Evolutionary conservation across 2,888 invertebrate genomes (phyloP).

Genomic region (Tenthredo scrophulariae): DNA sequence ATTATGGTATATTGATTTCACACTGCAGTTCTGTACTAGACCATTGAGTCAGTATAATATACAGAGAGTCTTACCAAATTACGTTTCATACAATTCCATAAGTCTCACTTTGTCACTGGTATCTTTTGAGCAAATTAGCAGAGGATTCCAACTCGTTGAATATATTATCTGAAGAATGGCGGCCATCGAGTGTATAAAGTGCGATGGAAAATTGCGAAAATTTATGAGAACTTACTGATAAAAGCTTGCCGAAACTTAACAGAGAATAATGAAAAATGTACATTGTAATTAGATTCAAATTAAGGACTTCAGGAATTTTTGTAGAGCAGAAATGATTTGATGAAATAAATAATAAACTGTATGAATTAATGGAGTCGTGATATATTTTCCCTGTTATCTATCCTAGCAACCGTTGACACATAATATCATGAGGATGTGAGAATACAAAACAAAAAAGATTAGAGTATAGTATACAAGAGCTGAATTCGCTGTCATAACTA

Average conservation of each 20-base stretch:
- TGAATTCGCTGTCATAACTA: not conserved
- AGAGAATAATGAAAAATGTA: not conserved
- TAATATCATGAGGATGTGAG: slow-evolving; percentile 9
- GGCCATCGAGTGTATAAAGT: slow-evolving; percentile 10
- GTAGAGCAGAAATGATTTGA: not conserved
- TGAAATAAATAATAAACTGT: slow-evolving; percentile 17
- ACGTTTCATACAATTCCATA: not conserved
- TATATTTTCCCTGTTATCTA: slow-evolving; percentile 31
- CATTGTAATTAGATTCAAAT: not conserved
- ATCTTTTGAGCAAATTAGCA: not conserved
- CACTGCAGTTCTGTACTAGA: not conserved
- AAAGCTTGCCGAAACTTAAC: not conserved
- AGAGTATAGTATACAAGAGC: slow-evolving; percentile 1
- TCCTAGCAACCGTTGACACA: slow-evolving; percentile 37
- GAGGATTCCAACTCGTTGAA: not conserved
- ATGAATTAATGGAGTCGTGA: not conserved
- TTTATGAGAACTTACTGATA: slow-evolving; percentile 2
- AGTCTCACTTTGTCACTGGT: not conserved
- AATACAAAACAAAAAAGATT: slow-evolving; percentile 32
- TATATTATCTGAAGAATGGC: not conserved
- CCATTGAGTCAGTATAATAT: not conserved
- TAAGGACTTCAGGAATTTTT: not conserved
- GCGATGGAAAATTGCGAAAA: not conserved
- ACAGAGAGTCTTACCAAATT: not conserved
- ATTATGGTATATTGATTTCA: slow-evolving; percentile 33